Evolutionary conservation across 2,888 invertebrate species (phyloP).

Genomic region (Pseudanteris insignis): DNA sequence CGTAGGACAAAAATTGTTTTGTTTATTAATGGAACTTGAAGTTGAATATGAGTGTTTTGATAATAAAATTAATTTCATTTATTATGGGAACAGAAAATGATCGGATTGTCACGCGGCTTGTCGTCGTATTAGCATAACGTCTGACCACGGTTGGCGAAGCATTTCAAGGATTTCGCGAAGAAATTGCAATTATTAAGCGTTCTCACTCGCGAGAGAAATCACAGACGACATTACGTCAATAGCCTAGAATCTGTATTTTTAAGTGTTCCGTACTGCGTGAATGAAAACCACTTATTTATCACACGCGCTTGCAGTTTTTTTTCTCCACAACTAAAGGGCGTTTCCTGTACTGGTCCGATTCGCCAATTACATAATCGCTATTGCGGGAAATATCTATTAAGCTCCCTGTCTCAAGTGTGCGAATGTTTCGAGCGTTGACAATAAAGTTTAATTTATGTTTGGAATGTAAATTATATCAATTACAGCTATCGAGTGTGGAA

Average conservation of each 20-base stretch:
- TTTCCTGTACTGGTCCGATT: conserved; percentile 29
- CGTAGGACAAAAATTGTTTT: too few species aligned
- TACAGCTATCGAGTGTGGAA: conserved; percentile 4
- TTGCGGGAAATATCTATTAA: conserved; percentile 29
- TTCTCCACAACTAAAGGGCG: conserved; percentile 14
- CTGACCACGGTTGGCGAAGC: conserved; percentile 17
- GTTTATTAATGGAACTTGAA: too few species aligned
- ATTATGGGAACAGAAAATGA: too few species aligned
- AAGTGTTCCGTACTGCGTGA: conserved; percentile 17
- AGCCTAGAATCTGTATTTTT: conserved; percentile 43
- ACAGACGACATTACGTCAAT: conserved; percentile 39
- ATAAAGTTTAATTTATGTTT: conserved; percentile 27
- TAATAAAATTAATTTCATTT: too few species aligned
- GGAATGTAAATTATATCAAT: conserved; percentile 33
- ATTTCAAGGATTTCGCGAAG: conserved; percentile 32
- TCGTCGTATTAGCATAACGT: conserved; percentile 24
- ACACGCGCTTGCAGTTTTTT: conserved; percentile 18
- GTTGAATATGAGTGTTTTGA: too few species aligned
- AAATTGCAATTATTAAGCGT: conserved; percentile 15
- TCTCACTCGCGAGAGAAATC: conserved; percentile 29
- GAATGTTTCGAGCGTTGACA: conserved; percentile 29
- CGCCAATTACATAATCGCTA: conserved; percentile 36
- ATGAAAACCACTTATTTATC: conserved; percentile 43
- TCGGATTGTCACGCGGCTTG: too few species aligned
- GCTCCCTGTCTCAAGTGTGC: conserved; percentile 25